These are phyloP conservation scores for Heliconius himera DNA, from an alignment of 1,140 invertebrate genomes.

Conservation along the genomic window DNA sequence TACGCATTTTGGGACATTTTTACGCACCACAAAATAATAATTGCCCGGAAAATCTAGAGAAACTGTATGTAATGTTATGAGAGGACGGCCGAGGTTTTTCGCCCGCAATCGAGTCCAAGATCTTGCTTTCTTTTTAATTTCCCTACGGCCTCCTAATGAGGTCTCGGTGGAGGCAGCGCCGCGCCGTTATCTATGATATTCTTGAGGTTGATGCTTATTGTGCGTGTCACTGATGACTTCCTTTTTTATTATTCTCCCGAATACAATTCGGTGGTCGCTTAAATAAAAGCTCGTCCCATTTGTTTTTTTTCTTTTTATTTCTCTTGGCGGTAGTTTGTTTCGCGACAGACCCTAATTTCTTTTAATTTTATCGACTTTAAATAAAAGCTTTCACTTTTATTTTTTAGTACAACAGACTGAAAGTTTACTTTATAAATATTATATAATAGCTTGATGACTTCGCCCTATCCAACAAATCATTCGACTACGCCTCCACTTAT, in stretches of 20 bases:
- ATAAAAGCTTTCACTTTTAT: neutral
- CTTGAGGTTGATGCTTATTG: slow-evolving; percentile 82
- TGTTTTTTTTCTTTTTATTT: slow-evolving; percentile 78
- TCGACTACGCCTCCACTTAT: slow-evolving; percentile 75
- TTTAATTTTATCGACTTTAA: slow-evolving; percentile 44
- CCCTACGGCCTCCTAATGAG: slow-evolving; percentile 81
- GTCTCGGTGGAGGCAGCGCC: slow-evolving; percentile 65
- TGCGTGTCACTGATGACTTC: slow-evolving; percentile 81
- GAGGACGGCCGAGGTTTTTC: slow-evolving; percentile 75
- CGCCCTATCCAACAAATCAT: slow-evolving; percentile 66
- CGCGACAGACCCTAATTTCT: slow-evolving; percentile 70
- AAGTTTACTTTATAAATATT: neutral
- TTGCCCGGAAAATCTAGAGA: slow-evolving; percentile 80
- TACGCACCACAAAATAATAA: slow-evolving; percentile 82
- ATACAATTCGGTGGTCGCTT: slow-evolving; percentile 78
- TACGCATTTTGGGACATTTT: slow-evolving; percentile 57
- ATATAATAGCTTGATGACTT: slow-evolving; percentile 14
- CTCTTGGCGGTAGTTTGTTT: slow-evolving; percentile 78
- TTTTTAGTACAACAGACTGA: neutral
- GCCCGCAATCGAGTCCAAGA: slow-evolving; percentile 78
- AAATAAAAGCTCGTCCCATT: slow-evolving; percentile 79
- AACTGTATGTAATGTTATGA: slow-evolving; percentile 81
- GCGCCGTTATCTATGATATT: slow-evolving; percentile 81
- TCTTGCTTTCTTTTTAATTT: slow-evolving; percentile 83
- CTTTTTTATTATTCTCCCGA: slow-evolving; percentile 81